Base-by-base conservation (phyloP, 2,888 invertebrate genomes). In the Cotesia congregata region DNA sequence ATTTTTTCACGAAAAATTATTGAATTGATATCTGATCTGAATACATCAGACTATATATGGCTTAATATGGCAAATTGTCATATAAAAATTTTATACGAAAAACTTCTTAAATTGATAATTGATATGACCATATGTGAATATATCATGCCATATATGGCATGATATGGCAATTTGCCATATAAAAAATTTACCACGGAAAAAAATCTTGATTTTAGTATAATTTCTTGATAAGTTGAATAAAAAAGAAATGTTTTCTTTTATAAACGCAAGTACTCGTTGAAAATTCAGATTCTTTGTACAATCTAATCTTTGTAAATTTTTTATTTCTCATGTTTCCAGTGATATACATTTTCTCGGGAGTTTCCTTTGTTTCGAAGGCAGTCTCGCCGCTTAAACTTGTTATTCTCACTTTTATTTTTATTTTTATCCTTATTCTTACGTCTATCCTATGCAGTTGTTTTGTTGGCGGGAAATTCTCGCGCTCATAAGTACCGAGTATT, bases 291-390 rank as follows among this genome's bases (percentile, higher is more conserved):
- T 50, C 50, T 50, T 50, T 50, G 50, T 50, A 50, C 50, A 50
- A 50, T 50, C 50, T 50, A 50, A 50, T 50, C 50, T 50, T 50
- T 50, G 50, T 50, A 50, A 50, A 50, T 50, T 50, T 50, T 50
- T 50, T 50, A 50, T 50, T 50, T 50, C 12, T 12, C 50, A 50
- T 50, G 9, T 50, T 50, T 50, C 12, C 50, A 50, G 50, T 50
- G 50, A 50, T 50, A 50, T 50, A 50, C 50, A 9, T 50, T 50
- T 50, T 50, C 50, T 50, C 50, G 12, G 50, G 7, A 50, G 2
- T 50, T 50, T 50, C 12, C 50, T 50, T 50, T 50, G 9, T 50
- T 50, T 50, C 30, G 30, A 3, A 30, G 3, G 50, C 7, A 12
- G 7, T 41, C 50, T 9, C 6, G 6, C 50, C 9, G 9, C 50